These are phyloP conservation scores for Agonopterix heracliana DNA, from an alignment of 2,888 invertebrate genomes.

Conservation along the genomic window DNA sequence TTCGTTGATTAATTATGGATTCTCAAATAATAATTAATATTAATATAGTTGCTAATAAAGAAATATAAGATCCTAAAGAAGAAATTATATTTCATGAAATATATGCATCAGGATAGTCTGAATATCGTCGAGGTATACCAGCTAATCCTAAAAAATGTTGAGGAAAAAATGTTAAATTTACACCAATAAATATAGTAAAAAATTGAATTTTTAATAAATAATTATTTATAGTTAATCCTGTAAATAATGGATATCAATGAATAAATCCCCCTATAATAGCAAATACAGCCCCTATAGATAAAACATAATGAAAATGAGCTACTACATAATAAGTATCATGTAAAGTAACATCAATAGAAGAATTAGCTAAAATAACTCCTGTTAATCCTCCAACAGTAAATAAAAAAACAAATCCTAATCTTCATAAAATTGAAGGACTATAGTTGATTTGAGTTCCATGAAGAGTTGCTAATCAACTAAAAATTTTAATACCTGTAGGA, in stretches of 20 bases:
- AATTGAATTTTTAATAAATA: conserved; percentile 82
- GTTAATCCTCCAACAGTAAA: conserved; percentile 86
- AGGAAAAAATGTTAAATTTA: conserved; percentile 89
- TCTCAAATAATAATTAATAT: conserved; percentile 80
- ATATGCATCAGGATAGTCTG: conserved; percentile 82
- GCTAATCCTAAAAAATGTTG: conserved; percentile 79
- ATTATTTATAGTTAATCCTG: conserved; percentile 76
- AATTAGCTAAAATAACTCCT: conserved; percentile 81
- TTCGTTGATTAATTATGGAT: conserved; percentile 71
- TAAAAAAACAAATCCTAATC: conserved; percentile 85
- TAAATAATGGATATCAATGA: conserved; percentile 83
- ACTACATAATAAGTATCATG: conserved; percentile 92
- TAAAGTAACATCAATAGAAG: conserved; percentile 84
- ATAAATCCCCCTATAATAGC: conserved; percentile 84
- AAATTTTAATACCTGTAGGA: conserved; percentile 90
- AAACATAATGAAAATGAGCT: conserved; percentile 88
- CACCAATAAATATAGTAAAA: conserved; percentile 82
- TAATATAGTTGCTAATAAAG: conserved; percentile 73
- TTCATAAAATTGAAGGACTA: conserved; percentile 78
- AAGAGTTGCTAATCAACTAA: conserved; percentile 83
- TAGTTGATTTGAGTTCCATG: conserved; percentile 79
- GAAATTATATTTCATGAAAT: conserved; percentile 81
- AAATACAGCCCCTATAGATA: conserved; percentile 88
- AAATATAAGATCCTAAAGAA: conserved; percentile 80
- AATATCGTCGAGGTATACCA: conserved; percentile 84